Evolutionary conservation across 2,797 vertebrate species (phyloP).

Genomic region (Phalloptychus januarius): DNA sequence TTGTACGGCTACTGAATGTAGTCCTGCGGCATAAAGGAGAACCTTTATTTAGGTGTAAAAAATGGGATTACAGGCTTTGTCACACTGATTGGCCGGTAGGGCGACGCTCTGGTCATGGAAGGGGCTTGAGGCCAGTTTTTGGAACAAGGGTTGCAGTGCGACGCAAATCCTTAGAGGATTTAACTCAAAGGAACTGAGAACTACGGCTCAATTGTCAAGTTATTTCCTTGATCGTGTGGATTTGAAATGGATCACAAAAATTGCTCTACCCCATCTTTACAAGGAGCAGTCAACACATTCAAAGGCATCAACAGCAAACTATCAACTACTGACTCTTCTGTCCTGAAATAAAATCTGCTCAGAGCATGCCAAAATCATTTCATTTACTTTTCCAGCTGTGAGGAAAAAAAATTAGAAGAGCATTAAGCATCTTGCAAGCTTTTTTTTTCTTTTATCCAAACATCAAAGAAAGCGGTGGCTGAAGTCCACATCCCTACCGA

Average conservation of each 20-base stretch:
- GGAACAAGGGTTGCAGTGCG: conserved; percentile 34
- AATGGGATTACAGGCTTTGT: conserved; percentile 64
- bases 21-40: conserved; percentile 52
- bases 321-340: conserved; percentile 17
- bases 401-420: conserved; percentile 24
- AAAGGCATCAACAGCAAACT: conserved; percentile 37
- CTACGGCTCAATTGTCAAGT: conserved; percentile 10
- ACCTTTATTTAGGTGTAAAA: conserved; percentile 35
- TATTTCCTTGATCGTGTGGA: conserved; percentile 43
- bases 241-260: conserved; percentile 42
- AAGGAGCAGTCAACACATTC: conserved; percentile 60
- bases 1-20: conserved; percentile 57
- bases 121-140: conserved; percentile 34
- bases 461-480: conserved; percentile 50
- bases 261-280: conserved; percentile 18
- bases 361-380: conserved; percentile 12
- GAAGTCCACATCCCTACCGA: conserved; percentile 59
- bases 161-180: conserved; percentile 35
- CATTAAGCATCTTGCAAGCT: conserved; percentile 37
- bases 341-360: conserved; percentile 25
- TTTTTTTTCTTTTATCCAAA: conserved; percentile 33
- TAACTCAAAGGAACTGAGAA: conserved; percentile 36
- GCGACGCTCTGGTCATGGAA: conserved; percentile 29
- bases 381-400: conserved; percentile 25
- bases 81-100: conserved; percentile 53